Conservation (phyloP, 2,113 vertebrate species). For the Hucho hucho region DNA sequence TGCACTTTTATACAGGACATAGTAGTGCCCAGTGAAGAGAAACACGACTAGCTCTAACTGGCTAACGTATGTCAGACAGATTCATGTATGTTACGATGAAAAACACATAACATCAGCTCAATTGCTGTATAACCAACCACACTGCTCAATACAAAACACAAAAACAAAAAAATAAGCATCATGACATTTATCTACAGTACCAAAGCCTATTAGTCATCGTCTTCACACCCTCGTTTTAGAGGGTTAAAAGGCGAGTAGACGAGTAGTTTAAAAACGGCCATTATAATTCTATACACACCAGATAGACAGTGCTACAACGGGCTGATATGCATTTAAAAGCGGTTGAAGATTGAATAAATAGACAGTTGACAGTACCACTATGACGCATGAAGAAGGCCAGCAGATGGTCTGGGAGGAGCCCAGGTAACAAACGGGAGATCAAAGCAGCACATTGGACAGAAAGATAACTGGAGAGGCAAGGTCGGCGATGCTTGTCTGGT, state of each 20-base stretch:
- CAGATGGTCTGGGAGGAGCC: slow-evolving; percentile 43
- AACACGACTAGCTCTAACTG: slow-evolving; percentile 74
- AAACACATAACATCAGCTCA: slow-evolving; percentile 57
- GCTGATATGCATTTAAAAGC: slow-evolving; percentile 61
- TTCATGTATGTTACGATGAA: slow-evolving; percentile 57
- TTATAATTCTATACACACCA: slow-evolving; percentile 43
- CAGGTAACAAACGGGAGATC: slow-evolving; percentile 66
- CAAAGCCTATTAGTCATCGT: slow-evolving; percentile 50
- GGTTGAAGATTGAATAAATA: slow-evolving; percentile 62
- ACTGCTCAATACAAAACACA: slow-evolving; percentile 33
- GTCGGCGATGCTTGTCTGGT: slow-evolving; percentile 54
- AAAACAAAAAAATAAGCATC: slow-evolving; percentile 34
- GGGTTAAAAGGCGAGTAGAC: slow-evolving; percentile 36
- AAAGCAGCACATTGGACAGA: slow-evolving; percentile 76
- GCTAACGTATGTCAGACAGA: slow-evolving; percentile 56
- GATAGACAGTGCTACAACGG: slow-evolving; percentile 56
- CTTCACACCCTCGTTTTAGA: slow-evolving; percentile 36
- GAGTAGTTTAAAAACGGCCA: slow-evolving; percentile 54
- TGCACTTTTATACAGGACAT: slow-evolving; percentile 76
- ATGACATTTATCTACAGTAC: slow-evolving; percentile 49
- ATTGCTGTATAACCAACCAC: slow-evolving; percentile 35
- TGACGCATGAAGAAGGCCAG: slow-evolving; percentile 71
- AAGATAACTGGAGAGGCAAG: slow-evolving; percentile 50
- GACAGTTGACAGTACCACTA: slow-evolving; percentile 63
- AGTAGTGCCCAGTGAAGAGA: slow-evolving; percentile 76